Evolutionary conservation across 2,888 invertebrate species (phyloP).

Genomic region (Portevinia maculata): DNA sequence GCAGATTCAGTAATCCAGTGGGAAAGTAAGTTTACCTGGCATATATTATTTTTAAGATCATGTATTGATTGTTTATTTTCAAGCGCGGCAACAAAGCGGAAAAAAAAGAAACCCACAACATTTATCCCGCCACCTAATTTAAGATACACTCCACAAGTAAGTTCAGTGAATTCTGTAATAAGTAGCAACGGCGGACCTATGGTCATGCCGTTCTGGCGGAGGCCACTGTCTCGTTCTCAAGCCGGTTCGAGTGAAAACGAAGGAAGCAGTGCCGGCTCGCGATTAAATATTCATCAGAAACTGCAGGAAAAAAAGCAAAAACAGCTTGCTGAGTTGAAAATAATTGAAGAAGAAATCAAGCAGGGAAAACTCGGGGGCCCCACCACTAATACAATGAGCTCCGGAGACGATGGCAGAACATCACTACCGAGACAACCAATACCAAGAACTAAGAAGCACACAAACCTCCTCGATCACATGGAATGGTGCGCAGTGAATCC

Average conservation of each 20-base stretch:
- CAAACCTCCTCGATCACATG: constrained; percentile 83
- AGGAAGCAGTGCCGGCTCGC: constrained; percentile 88
- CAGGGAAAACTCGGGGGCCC: constrained; percentile 88
- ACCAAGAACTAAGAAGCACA: constrained; percentile 88
- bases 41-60: not conserved
- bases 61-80: not conserved
- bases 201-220: constrained; percentile 89
- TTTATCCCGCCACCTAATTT: constrained; percentile 90
- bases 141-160: constrained; percentile 74
- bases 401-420: constrained; percentile 83
- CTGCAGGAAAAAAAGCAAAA: constrained; percentile 94
- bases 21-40: constrained; percentile 82
- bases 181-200: constrained; percentile 79
- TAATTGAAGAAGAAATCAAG: constrained; percentile 93
- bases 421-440: constrained; percentile 86
- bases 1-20: constrained; percentile 91
- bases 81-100: constrained; percentile 85
- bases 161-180: constrained; percentile 43
- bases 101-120: constrained; percentile 95
- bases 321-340: constrained; percentile 91
- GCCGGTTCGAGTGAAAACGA: constrained; percentile 89
- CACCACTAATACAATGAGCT: constrained; percentile 83
- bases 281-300: constrained; percentile 93
- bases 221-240: constrained; percentile 86
- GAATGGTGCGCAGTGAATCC: constrained; percentile 72